Evolutionary conservation across 1,140 invertebrate species (phyloP).

Genomic region (Medauroidea extradentata): DNA sequence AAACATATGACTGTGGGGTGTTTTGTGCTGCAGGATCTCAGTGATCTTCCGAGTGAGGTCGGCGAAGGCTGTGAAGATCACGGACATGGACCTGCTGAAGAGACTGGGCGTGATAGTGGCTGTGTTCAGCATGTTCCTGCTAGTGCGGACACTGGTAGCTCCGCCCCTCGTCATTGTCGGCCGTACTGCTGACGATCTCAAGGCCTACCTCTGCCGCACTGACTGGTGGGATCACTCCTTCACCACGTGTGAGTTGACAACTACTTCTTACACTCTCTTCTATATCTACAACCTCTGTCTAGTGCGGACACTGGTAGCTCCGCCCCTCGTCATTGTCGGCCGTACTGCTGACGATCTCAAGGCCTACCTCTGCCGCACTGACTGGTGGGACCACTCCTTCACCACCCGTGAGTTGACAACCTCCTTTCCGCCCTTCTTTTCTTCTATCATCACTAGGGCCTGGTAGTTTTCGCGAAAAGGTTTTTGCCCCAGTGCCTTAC

Average conservation of each 20-base stretch:
- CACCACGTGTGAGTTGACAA: constrained; percentile 88
- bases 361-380: constrained; percentile 85
- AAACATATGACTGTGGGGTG: too few species aligned
- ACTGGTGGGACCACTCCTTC: constrained; percentile 96
- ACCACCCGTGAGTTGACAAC: constrained; percentile 91
- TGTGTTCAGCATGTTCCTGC: constrained; percentile 77
- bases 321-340: constrained; percentile 81
- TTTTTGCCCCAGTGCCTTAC: too few species aligned
- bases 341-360: constrained; percentile 84
- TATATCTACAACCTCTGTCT: too few species aligned
- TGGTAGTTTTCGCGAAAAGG: too few species aligned
- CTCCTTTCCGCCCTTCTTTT: too few species aligned
- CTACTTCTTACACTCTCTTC: too few species aligned
- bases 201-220: constrained; percentile 86
- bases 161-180: constrained; percentile 83
- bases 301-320: constrained; percentile 82
- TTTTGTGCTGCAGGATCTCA: constrained; percentile 76
- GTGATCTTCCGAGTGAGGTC: constrained; percentile 94
- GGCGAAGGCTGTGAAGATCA: constrained; percentile 92
- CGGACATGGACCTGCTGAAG: constrained; percentile 87
- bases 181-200: constrained; percentile 80
- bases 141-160: constrained; percentile 83
- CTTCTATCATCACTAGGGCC: too few species aligned
- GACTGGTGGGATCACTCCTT: constrained; percentile 97
- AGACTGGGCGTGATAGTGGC: constrained; percentile 82